A percentile compares a stretch with the other conserved stretches of the same genome.
phyloP scores from a whole-genome alignment of 2,888 invertebrate genomes.

The Ischnura elegans region DNA sequence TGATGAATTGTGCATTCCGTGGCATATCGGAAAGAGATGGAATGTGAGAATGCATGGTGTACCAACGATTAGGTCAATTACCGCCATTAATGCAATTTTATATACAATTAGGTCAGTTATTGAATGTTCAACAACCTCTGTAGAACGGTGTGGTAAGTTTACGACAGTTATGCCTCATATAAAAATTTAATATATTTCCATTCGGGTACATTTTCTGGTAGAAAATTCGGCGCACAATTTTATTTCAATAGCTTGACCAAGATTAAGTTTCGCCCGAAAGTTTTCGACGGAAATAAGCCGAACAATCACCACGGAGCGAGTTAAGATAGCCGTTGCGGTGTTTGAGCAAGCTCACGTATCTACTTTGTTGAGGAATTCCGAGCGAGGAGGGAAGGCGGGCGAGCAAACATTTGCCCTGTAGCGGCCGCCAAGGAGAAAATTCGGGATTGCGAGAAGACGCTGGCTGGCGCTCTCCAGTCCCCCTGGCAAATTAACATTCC shows the following conservation, averaged over 20 bases:
- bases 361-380: neutral
- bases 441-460: neutral
- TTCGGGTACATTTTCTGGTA: no score
- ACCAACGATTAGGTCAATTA: no score
- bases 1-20: no score
- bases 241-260: neutral
- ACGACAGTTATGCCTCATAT: no score
- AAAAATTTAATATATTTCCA: no score
- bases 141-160: no score
- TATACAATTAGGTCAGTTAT: no score
- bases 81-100: no score
- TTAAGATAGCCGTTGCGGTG: neutral
- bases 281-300: neutral
- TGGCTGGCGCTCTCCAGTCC: neutral
- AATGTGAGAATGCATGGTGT: no score
- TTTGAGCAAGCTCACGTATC: neutral
- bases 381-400: neutral
- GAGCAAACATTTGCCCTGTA: neutral
- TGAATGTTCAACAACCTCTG: no score
- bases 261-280: neutral
- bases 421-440: conserved; percentile 10
- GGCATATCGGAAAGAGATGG: no score
- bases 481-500: neutral
- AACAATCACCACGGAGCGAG: neutral
- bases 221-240: neutral